Conservation (phyloP, 2,113 vertebrate species). For the Psophia crepitans region DNA sequence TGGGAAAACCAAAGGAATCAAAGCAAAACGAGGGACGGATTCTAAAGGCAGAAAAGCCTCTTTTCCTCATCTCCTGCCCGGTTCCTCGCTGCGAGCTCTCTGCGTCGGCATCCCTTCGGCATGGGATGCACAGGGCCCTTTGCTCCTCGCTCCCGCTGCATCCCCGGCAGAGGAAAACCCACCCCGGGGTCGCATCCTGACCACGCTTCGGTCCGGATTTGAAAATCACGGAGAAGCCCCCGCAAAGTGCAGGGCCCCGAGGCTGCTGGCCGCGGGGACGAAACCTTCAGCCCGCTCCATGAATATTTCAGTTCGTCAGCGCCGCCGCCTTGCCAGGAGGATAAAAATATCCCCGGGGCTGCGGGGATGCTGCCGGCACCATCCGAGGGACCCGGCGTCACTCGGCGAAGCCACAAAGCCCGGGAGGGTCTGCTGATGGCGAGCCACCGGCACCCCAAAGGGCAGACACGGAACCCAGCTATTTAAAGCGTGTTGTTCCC, state of each 20-base stretch:
- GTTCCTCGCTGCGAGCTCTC: background rate
- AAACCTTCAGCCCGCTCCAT: background rate
- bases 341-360: slow-evolving; percentile 41
- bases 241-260: background rate
- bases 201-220: background rate
- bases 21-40: background rate
- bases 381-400: fast-evolving
- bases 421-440: fast-evolving
- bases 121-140: fast-evolving
- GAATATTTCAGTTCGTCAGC: slow-evolving; percentile 2
- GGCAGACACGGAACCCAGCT: background rate
- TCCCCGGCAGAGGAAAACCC: background rate
- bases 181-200: fast-evolving
- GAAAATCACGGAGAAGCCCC: background rate
- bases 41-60: background rate
- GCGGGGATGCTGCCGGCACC: background rate
- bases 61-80: background rate
- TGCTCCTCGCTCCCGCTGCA: fast-evolving
- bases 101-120: fast-evolving
- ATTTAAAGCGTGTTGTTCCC: background rate
- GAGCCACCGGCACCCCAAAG: background rate
- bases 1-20: background rate
- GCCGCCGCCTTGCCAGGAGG: background rate
- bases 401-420: background rate
- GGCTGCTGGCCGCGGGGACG: background rate